Percentiles rank a stretch among this genome's conserved stretches.
These are phyloP conservation scores for Xenus cinereus DNA, from an alignment of 2,113 vertebrate species.

Conservation along the genomic window DNA sequence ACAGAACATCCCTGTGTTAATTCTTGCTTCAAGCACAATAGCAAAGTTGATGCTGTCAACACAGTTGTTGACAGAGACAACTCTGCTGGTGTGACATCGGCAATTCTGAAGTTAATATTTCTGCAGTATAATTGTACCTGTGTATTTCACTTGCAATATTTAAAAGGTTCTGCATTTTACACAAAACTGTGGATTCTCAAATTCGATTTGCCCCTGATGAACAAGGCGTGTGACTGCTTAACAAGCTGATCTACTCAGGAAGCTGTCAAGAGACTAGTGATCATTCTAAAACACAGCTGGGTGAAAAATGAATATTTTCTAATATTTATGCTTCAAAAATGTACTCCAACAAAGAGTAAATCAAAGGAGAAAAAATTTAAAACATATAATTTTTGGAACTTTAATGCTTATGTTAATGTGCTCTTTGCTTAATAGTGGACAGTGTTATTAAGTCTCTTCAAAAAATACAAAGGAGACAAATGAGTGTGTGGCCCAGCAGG, in stretches of 20 bases:
- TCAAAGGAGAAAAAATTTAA: not conserved
- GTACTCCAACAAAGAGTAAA: not conserved
- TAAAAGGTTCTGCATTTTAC: not conserved
- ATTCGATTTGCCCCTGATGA: not conserved
- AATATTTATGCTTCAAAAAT: not conserved
- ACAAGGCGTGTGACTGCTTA: fast-evolving
- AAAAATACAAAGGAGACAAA: not conserved
- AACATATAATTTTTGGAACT: not conserved
- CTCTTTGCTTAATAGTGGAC: not conserved
- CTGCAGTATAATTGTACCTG: fast-evolving
- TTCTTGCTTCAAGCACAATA: not conserved
- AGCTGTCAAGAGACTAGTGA: not conserved
- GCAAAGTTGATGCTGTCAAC: not conserved
- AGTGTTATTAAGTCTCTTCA: not conserved
- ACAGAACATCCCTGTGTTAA: not conserved
- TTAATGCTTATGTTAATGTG: not conserved
- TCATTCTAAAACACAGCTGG: not conserved
- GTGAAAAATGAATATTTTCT: not conserved
- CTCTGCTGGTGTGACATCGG: not conserved
- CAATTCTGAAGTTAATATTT: not conserved
- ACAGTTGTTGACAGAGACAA: not conserved
- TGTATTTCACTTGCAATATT: not conserved
- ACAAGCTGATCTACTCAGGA: not conserved
- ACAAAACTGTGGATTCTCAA: not conserved
- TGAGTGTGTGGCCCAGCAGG: not conserved